Conservation (phyloP, 2,797 vertebrate species). For the Hyperoplus immaculatus region DNA sequence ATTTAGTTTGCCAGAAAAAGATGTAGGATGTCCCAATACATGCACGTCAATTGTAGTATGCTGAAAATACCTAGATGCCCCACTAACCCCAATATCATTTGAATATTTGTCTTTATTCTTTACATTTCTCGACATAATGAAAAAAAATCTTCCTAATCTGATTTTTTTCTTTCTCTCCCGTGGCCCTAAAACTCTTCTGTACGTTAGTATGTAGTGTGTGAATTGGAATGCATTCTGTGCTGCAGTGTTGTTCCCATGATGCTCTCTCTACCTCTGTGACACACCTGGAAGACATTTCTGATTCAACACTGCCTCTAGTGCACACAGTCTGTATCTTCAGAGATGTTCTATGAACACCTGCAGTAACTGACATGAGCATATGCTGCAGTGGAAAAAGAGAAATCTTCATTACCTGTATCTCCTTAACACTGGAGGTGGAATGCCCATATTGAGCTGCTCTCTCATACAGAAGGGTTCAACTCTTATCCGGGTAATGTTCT, state of each 20-base stretch:
- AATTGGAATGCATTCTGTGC: constrained; percentile 19
- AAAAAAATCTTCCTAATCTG: too few species aligned
- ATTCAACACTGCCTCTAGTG: constrained; percentile 82
- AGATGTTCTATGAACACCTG: constrained; percentile 58
- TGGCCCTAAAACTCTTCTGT: too few species aligned
- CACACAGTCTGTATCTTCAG: constrained; percentile 36
- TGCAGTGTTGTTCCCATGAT: constrained; percentile 52
- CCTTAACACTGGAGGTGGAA: constrained; percentile 44
- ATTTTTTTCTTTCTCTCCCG: too few species aligned
- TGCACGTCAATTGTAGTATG: too few species aligned
- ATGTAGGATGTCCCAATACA: too few species aligned
- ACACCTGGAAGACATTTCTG: constrained; percentile 58
- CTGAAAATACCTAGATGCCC: too few species aligned
- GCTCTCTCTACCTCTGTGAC: constrained; percentile 57
- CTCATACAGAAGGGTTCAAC: constrained; percentile 76
- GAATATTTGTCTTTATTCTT: too few species aligned
- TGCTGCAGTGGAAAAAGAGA: constrained; percentile 59
- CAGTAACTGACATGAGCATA: constrained; percentile 64
- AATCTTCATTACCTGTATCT: constrained; percentile 68
- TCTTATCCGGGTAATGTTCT: constrained; percentile 82
- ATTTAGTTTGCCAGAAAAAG: too few species aligned
- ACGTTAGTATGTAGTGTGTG: too few species aligned
- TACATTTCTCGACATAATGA: too few species aligned
- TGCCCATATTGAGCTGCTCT: constrained; percentile 72
- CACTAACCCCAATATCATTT: too few species aligned